A percentile compares a stretch with the other conserved stretches of the same genome.
phyloP scores from a whole-genome alignment of 2,113 vertebrate genomes.

The Guaruba guarouba region DNA sequence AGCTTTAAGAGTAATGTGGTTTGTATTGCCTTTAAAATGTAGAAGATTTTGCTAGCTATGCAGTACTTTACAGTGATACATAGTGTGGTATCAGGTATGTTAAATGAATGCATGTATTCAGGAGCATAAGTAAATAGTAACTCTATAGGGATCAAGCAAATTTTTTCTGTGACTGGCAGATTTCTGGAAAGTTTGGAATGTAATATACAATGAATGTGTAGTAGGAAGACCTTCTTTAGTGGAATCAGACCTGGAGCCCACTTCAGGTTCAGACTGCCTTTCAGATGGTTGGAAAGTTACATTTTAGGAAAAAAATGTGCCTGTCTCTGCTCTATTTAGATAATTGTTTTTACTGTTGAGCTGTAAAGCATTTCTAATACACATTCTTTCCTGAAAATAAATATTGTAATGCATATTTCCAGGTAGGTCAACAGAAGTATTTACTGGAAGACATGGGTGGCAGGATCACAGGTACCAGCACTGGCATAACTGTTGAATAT shows the following conservation, averaged over 20 bases:
- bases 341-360: background rate
- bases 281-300: background rate
- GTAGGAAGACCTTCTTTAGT: background rate
- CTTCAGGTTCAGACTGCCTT: background rate
- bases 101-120: background rate
- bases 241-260: background rate
- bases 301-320: background rate
- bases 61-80: conserved; percentile 18
- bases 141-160: background rate
- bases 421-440: conserved; percentile 39
- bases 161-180: conserved; percentile 14
- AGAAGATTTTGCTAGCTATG: conserved; percentile 41
- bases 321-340: background rate
- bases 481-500: background rate
- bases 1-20: background rate
- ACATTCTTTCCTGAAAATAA: conserved; percentile 52
- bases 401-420: conserved; percentile 45
- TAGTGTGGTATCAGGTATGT: background rate
- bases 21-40: conserved; percentile 48
- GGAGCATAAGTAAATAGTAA: background rate
- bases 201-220: background rate
- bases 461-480: background rate
- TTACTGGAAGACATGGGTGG: conserved; percentile 20
- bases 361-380: background rate
- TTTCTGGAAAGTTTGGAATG: conserved; percentile 8